phyloP scores from a whole-genome alignment of 2,113 vertebrate species.

The Laticauda laticaudata region DNA sequence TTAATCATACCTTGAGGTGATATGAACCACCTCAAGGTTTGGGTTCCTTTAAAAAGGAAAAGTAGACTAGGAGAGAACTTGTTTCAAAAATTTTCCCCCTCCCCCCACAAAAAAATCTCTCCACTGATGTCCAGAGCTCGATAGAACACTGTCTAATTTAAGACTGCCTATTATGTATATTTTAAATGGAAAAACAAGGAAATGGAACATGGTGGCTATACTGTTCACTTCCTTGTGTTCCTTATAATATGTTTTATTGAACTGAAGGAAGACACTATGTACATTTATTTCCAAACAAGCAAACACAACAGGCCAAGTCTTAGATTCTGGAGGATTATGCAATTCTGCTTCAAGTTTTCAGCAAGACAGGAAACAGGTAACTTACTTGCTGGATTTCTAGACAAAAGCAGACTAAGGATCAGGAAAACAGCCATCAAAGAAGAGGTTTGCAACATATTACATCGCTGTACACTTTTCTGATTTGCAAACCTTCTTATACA shows the following conservation, averaged over 20 bases:
- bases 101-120: neutral
- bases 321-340: neutral
- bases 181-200: neutral
- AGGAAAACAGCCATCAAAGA: too few species aligned
- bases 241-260: neutral
- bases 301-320: neutral
- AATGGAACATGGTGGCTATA: neutral
- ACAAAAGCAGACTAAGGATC: neutral
- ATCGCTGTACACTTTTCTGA: neutral
- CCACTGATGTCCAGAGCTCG: neutral
- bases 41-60: neutral
- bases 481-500: neutral
- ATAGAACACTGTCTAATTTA: neutral
- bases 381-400: neutral
- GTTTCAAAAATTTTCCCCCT: neutral
- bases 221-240: neutral
- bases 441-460: neutral
- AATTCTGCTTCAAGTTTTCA: neutral
- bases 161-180: neutral
- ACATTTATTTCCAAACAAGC: neutral
- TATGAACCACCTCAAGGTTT: neutral
- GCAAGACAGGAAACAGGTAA: neutral
- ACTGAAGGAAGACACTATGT: neutral
- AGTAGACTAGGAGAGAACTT: neutral
- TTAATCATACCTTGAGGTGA: neutral